Conservation (phyloP, 2,797 vertebrate genomes). For the Gobionotothen gibberifrons region DNA sequence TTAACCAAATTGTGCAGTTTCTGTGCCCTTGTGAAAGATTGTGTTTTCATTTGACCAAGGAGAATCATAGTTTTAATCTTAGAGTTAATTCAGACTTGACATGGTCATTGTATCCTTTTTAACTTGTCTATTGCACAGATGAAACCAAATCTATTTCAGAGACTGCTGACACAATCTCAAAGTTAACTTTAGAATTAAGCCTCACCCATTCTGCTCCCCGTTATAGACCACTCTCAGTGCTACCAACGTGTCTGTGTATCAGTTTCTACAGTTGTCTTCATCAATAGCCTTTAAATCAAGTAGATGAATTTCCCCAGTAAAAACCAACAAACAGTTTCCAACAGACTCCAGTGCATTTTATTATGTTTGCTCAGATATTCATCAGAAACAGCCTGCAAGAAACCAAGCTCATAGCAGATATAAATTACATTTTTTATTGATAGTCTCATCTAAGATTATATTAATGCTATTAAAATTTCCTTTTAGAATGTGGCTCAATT, state of each 20-base stretch:
- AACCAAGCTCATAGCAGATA: constrained; percentile 62
- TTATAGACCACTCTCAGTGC: constrained; percentile 25
- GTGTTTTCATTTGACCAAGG: not conserved
- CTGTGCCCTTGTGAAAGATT: too few relatives aligned
- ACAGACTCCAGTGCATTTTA: constrained; percentile 80
- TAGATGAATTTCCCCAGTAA: not conserved
- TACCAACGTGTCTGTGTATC: constrained; percentile 5
- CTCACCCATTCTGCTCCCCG: constrained; percentile 29
- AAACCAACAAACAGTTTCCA: constrained; percentile 29
- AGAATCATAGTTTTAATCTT: not conserved
- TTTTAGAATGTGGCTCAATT: constrained; percentile 58
- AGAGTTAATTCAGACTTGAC: not conserved
- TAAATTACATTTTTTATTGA: constrained; percentile 72
- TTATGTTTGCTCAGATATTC: constrained; percentile 74
- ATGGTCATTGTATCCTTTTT: constrained; percentile 19
- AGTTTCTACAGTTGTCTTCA: not conserved
- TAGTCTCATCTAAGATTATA: constrained; percentile 55
- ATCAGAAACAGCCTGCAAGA: constrained; percentile 72
- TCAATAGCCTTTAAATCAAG: not conserved
- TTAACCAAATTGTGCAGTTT: not conserved
- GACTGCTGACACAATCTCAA: constrained; percentile 53
- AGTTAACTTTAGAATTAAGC: constrained; percentile 68
- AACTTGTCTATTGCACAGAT: constrained; percentile 25
- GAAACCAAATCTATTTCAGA: constrained; percentile 53
- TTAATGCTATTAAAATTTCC: constrained; percentile 62